These are phyloP conservation scores for Gracilinanus agilis DNA, from an alignment of 2,113 vertebrate genomes.

Conservation along the genomic window DNA sequence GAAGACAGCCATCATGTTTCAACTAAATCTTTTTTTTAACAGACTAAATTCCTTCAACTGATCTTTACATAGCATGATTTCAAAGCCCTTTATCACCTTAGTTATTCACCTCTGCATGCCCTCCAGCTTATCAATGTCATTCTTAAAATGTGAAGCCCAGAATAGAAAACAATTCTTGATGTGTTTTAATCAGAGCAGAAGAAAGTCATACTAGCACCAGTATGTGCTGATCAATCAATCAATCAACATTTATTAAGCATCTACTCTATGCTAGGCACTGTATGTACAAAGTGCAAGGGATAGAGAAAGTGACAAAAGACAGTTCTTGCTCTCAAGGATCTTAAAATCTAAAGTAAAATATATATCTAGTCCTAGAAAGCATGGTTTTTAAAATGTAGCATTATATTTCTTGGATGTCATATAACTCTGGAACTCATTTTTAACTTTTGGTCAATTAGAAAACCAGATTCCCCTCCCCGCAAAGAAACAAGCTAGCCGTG, in stretches of 20 bases:
- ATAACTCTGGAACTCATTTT: not conserved
- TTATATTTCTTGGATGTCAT: not conserved
- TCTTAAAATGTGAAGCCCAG: not conserved
- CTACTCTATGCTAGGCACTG: not conserved
- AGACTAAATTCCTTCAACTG: too few species aligned
- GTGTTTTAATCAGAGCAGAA: not conserved
- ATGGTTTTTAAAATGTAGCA: not conserved
- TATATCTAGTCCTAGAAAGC: not conserved
- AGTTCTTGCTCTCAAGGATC: not conserved
- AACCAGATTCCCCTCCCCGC: not conserved
- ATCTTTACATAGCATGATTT: not conserved
- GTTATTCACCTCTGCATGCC: not conserved
- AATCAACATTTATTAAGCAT: not conserved
- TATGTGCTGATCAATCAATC: not conserved
- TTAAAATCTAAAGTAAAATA: not conserved
- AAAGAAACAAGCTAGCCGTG: not conserved
- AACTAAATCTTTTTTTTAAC: not conserved
- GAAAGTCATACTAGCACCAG: not conserved
- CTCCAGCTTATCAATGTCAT: not conserved
- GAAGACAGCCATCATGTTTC: not conserved
- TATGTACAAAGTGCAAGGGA: not conserved
- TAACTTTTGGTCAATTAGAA: not conserved
- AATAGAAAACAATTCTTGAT: not conserved
- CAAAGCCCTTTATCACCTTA: not conserved
- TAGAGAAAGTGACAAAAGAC: not conserved